Conservation (phyloP, 2,888 invertebrate species). For the Operophtera brumata region DNA sequence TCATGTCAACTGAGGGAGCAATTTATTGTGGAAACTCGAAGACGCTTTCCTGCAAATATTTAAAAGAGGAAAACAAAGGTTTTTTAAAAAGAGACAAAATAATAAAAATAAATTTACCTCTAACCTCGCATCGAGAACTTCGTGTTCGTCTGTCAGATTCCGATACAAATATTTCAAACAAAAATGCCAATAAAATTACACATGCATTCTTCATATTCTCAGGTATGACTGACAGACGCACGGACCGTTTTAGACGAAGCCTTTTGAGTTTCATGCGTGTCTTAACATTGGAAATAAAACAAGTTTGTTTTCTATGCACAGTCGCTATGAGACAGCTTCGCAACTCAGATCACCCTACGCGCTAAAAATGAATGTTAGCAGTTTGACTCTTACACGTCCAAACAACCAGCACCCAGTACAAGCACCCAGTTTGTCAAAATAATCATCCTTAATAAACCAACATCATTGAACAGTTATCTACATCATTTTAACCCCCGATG, state of each 20-base stretch:
- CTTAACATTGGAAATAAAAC: constrained; percentile 27
- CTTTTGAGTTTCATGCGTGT: constrained; percentile 31
- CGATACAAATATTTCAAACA: constrained; percentile 17
- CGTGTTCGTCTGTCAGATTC: constrained; percentile 7
- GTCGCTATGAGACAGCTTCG: neutral
- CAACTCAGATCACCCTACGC: neutral
- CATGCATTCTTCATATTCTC: constrained; percentile 21
- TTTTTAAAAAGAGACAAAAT: neutral
- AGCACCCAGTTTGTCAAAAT: too few relatives aligned
- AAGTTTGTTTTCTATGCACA: constrained; percentile 9
- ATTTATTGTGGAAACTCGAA: too few relatives aligned
- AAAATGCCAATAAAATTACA: constrained; percentile 31
- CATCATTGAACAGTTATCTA: too few relatives aligned
- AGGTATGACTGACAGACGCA: constrained; percentile 27
- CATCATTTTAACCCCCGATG: too few relatives aligned
- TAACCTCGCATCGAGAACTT: neutral
- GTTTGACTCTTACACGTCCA: neutral
- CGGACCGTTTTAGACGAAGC: constrained; percentile 16
- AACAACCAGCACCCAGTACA: too few relatives aligned
- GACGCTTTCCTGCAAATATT: neutral
- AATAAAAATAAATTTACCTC: neutral
- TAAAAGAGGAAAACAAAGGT: neutral
- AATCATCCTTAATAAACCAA: too few relatives aligned
- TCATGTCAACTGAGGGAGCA: too few relatives aligned
- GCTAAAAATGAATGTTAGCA: neutral